Evolutionary conservation across 2,797 vertebrate genomes (phyloP), one percentile per base, ranked within the genome.

Genomic region (Siniperca scherzeri): DNA sequence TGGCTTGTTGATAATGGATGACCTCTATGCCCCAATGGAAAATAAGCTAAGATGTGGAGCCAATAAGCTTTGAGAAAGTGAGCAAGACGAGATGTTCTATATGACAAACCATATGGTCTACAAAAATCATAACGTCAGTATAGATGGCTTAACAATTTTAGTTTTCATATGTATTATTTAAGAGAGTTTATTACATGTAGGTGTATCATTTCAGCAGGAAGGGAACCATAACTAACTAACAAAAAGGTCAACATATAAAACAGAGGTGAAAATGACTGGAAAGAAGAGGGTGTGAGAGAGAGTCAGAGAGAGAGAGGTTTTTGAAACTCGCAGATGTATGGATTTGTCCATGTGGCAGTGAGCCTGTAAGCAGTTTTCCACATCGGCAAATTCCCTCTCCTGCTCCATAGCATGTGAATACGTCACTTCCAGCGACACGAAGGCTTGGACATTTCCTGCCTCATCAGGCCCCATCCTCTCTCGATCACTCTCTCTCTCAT

Each of bases 351-450:
- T 33, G 81, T 89, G 66, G 70, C 67, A 33, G 6, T 57, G 73
- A 83, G 70, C 27, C 57, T 56, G 84, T 93, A 87, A 83, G 89
- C 81, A 74, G 48, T 83, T 93, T 91, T 91, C 80, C 78, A 88
- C 77, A 84, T 80, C 53, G 40, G 68, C 22, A 65, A 64, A 73
- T 81, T 77, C 66, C 46, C 52, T 81, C 70, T 80, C 60, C 52
- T 78, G 82, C 78, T 86, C 83, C 80, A 80, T 75, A 59, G 85
- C 66, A 72, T 72, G 60, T 74, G 81, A 81, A 87, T 82, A 80
- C n/a, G 59, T 88, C 85, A 92, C 72, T 76, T 83, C 46, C 57
- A 86, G 74, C 3, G 22, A 87, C 78, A 78, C 7, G 19, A 38
- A 67, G 59, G 21, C 70, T 71, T 61, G 56, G 71, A 85, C 78